Base-by-base conservation (phyloP, 2,797 vertebrate genomes). In the Merluccius polli region DNA sequence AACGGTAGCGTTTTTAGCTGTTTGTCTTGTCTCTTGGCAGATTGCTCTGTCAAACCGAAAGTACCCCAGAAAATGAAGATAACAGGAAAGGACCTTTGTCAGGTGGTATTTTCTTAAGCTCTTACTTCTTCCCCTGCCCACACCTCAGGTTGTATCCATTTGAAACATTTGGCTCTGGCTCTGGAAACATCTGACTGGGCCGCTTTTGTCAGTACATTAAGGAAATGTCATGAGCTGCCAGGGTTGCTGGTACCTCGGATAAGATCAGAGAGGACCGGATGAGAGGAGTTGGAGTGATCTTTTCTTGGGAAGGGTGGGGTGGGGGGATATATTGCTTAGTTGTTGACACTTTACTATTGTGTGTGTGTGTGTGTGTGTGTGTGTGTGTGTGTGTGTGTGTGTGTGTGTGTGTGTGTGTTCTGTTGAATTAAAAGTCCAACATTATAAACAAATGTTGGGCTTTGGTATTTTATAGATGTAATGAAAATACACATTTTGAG, bases 151-250 rank as follows among this genome's bases (percentile, higher is more conserved):
- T 74, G 77, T 81, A 77, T 78, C 70, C 35, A 8, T 82, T 77
- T 33, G 70, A 87, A 84, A 79, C 79, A 35, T 83, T 79, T 80
- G 48, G 77, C 78, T 80, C 75, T n/a, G n/a, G n/a, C 79, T 79
- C 72, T 59, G n/a, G n/a, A n/a, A n/a, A n/a, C n/a, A 75, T 77
- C 78, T 48, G 80, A 84, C 80, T 82, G 70, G 0, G 71, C 78
- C 87, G 79, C 76, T 63, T 84, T 87, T 85, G 79, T 85, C 12
- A 48, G 76, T 12, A 70, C 74, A 81, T 87, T 85, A 82, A 84
- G 77, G 76, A 75, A 74, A 82, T 88, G 85, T 89, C 87, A 82
- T 27, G 72, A 84, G 83, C 86, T 85, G 88, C 89, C 91, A 85
- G 77, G 21, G 69, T 76, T 8, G 72, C 77, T 86, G 78, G 75